Base-by-base conservation (phyloP, 2,113 vertebrate species). In the Tupaia tana region DNA sequence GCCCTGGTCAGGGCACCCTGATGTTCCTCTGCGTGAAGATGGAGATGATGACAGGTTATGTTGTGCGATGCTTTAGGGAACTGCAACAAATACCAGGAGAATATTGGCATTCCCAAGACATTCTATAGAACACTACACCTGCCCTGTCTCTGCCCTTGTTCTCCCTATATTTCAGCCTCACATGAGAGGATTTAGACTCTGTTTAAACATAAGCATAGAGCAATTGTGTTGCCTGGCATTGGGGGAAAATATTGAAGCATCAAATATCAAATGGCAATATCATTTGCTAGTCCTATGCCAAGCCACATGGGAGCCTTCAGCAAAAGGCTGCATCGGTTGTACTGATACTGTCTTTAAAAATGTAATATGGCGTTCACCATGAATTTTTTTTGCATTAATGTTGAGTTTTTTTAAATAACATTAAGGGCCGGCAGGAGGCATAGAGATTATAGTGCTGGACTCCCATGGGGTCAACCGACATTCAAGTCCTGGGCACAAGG, bases 81-180 rank as follows among this genome's bases (percentile, higher is more conserved):
- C 66, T 96, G 4, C 34, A 87, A 67, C 63, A 63, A 92, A 92
- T 86, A 59, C 88, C 95, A 84, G 79, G 43, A 91, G 84, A 91
- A 80, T 34, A 15, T 10, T 20, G 5, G 27, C 6, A 8, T 25
- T 20, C 4, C 34, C 43, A 58, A 27, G 80, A 56, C 67, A 54
- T 71, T 64, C 58, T 54, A 69, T 3, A 67, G 89, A 34, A 82
- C 5, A 31, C 3, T 56, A 34, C 24, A 64, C 29, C 79, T 43
- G 7, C n/a, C 16, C 15, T 70, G 11, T 59, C 54, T 82, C 59
- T 74, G 3, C 69, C 85, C 70, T 94, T 84, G 34, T n/a, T 85
- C 56, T 86, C 73, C 29, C 58, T 81, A 22, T 61, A 78, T 77
- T 87, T 95, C 63, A 91, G 27, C 58, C 43, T 88, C 19, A 59